phyloP scores from a whole-genome alignment of 2,797 vertebrate species.

The Lagodon rhomboides region DNA sequence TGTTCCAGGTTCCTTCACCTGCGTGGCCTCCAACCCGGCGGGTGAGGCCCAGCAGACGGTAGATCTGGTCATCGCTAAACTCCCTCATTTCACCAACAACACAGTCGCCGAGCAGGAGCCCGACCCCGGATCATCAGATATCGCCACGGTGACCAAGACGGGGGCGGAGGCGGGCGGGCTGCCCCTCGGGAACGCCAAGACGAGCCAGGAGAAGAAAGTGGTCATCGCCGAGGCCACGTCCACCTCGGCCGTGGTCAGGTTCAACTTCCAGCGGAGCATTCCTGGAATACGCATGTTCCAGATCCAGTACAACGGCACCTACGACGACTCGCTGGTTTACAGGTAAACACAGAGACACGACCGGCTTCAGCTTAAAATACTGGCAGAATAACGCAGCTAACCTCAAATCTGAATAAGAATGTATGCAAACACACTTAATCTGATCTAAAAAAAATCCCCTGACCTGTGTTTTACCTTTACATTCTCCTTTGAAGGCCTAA shows the following conservation, averaged over 20 bases:
- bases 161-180: constrained; percentile 85
- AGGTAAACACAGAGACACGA: constrained; percentile 86
- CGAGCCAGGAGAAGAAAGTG: constrained; percentile 94
- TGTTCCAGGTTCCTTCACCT: constrained; percentile 92
- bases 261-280: constrained; percentile 98
- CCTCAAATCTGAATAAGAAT: background rate
- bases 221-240: constrained; percentile 94
- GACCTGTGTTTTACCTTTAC: constrained; percentile 46
- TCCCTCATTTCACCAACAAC: constrained; percentile 95
- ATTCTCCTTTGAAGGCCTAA: constrained; percentile 40
- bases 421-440: background rate
- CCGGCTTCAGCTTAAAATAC: background rate
- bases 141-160: constrained; percentile 96
- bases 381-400: background rate
- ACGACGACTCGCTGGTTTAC: constrained; percentile 98
- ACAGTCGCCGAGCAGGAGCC: constrained; percentile 93
- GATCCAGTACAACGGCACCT: constrained; percentile 99
- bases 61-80: constrained; percentile 95
- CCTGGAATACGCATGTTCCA: constrained; percentile 99
- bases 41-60: constrained; percentile 96
- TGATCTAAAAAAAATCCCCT: constrained; percentile 17
- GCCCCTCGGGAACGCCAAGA: constrained; percentile 92
- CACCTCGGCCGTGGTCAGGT: constrained; percentile 94
- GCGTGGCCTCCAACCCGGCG: constrained; percentile 97
- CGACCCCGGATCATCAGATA: constrained; percentile 96